phyloP scores from a whole-genome alignment of 2,113 vertebrate genomes.

The Alaudala cheleensis region DNA sequence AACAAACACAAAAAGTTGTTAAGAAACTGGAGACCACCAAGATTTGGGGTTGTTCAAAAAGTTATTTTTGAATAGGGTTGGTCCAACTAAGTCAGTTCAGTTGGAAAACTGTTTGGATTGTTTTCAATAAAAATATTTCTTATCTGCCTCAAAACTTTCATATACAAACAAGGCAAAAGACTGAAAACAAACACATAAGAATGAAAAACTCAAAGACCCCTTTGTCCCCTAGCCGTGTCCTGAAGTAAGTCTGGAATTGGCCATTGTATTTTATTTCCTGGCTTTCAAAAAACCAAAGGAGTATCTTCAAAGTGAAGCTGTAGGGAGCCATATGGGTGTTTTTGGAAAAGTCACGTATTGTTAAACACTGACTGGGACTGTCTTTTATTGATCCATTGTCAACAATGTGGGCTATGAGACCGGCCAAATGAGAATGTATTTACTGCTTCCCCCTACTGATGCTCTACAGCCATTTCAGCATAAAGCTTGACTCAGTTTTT shows the following conservation, averaged over 20 bases:
- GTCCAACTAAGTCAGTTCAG: not conserved
- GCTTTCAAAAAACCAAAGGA: not conserved
- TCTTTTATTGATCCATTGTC: not conserved
- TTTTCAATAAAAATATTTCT: slow-evolving; percentile 16
- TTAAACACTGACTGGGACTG: not conserved
- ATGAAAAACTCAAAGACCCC: not conserved
- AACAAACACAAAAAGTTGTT: not conserved
- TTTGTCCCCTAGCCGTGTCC: not conserved
- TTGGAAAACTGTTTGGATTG: not conserved
- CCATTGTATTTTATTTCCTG: slow-evolving; percentile 46
- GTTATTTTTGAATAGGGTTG: not conserved
- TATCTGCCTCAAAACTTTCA: not conserved
- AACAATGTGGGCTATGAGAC: not conserved
- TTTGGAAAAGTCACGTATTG: not conserved
- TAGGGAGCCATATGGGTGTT: not conserved
- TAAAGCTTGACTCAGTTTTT: not conserved
- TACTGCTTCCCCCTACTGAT: slow-evolving; percentile 46
- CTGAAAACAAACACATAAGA: not conserved
- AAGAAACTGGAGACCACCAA: not conserved
- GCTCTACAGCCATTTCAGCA: not conserved
- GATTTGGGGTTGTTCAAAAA: not conserved
- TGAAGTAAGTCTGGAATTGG: not conserved
- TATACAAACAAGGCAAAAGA: not conserved
- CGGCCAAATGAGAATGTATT: not conserved
- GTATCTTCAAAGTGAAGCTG: slow-evolving; percentile 38